Evolutionary conservation across 1,140 invertebrate species (phyloP).

Genomic region (Dermatophagoides farinae): DNA sequence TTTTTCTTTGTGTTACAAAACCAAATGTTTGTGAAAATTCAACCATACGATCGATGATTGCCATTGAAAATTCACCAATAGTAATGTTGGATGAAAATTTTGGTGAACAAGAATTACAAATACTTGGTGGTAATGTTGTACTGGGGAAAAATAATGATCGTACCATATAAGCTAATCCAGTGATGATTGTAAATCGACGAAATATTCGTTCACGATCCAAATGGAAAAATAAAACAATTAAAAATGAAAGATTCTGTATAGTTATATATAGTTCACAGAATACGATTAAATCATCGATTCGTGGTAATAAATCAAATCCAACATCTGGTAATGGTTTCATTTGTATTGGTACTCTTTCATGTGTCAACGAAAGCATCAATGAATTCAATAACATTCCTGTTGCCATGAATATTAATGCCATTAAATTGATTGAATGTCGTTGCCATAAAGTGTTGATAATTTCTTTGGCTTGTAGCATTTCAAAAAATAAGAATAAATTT

Average conservation of each 20-base stretch:
- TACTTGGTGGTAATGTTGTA: constrained; percentile 53
- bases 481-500: too few species aligned
- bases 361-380: constrained; percentile 49
- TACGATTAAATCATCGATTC: constrained; percentile 48
- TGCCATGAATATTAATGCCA: background rate
- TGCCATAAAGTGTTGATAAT: background rate
- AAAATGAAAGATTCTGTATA: constrained; percentile 44
- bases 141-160: constrained; percentile 68
- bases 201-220: constrained; percentile 52
- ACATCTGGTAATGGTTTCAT: constrained; percentile 54
- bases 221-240: constrained; percentile 54
- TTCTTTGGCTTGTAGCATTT: background rate
- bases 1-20: constrained; percentile 63
- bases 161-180: constrained; percentile 62
- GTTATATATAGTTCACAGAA: constrained; percentile 74
- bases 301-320: constrained; percentile 47
- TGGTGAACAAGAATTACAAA: background rate
- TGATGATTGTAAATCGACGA: constrained; percentile 53
- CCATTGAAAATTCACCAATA: background rate
- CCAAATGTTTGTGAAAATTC: constrained; percentile 34
- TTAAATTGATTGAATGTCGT: background rate
- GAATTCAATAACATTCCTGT: constrained; percentile 22
- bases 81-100: background rate
- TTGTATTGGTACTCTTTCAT: constrained; percentile 56
- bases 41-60: background rate